Evolutionary conservation across 2,888 invertebrate species (phyloP).

Genomic region (Rhagophthalmus giganteus): DNA sequence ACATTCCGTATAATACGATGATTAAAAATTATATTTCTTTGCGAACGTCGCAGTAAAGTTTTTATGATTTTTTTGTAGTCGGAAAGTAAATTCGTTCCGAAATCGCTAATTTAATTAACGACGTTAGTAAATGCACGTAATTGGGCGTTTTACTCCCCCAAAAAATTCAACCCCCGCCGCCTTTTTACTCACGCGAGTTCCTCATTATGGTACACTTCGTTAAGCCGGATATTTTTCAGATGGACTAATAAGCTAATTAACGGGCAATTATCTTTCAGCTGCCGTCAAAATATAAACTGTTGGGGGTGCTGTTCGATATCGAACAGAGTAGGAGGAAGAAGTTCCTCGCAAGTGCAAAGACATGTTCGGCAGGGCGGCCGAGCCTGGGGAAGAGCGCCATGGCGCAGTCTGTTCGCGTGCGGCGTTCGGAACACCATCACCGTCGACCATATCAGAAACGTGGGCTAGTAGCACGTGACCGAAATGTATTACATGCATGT

Average conservation of each 20-base stretch:
- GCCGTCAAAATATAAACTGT: constrained; percentile 20
- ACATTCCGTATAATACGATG: too few relatives aligned
- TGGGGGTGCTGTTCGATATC: constrained; percentile 26
- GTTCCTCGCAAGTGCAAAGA: constrained; percentile 27
- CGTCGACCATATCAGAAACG: constrained; percentile 20
- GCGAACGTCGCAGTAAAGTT: too few relatives aligned
- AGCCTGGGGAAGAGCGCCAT: constrained; percentile 19
- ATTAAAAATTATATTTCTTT: too few relatives aligned
- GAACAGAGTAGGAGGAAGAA: constrained; percentile 24
- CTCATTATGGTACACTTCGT: neutral
- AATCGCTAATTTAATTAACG: too few relatives aligned
- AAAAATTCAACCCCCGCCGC: neutral
- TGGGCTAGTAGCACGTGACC: constrained; percentile 27
- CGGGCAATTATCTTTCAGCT: constrained; percentile 18
- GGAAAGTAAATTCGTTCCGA: too few relatives aligned
- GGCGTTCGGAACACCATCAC: constrained; percentile 19
- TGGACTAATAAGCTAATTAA: constrained; percentile 4
- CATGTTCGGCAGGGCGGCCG: constrained; percentile 24
- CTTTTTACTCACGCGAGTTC: neutral
- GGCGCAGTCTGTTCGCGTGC: constrained; percentile 28
- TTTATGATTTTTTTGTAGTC: too few relatives aligned
- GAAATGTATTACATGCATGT: constrained; percentile 17
- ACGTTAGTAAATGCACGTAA: too few relatives aligned
- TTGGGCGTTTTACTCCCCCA: neutral
- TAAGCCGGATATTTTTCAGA: neutral